Evolutionary conservation across 1,140 invertebrate species (phyloP), one percentile per base, ranked within the genome.

Genomic region (Lordiphosa clarofinis): DNA sequence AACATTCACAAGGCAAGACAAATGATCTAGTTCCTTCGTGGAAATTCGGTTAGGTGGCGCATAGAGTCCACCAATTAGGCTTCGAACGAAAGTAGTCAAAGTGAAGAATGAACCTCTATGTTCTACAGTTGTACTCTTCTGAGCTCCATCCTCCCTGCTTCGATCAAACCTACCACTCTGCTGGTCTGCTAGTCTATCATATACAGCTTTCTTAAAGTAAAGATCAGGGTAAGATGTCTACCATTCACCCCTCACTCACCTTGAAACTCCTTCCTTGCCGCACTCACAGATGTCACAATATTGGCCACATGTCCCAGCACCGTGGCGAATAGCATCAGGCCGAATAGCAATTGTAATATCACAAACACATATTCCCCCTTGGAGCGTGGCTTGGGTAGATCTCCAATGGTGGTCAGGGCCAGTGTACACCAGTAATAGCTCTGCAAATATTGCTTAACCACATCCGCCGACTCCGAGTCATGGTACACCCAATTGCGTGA

Each of bases 351-450:
- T 90, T 98, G 96, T 52, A 93, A 92, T 88, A 97, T 96, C 78
- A 98, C 95, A 90, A 96, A 97, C 61, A 97, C 90, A 89, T 97
- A 97, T 88, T 98, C 96, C 52, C 94, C 94, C 90, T 97, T 97
- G 86, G 95, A 97, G 62, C 94, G 92, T 37, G 95, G 95, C 86
- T 95, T 90, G 2, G 94, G 94, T 65, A 94, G 87, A 79, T 94
- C 94, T 73, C 94, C 94, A 72, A 99, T 97, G 35, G 96, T 98
- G 11, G 97, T 98, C 46, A 99, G 91, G 39, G 97, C 96, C 79
- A 99, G 90, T 37, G 97, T 98, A 88, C 97, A 99, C 97, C 97
- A 99, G 90, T 99, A 99, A 90, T 98, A 98, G 90, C 97, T 97
- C 90, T 98, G 96, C 73, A 99, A 91, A 91, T 99, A 99, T 87